These are phyloP conservation scores for Chiloscyllium plagiosum DNA, from an alignment of 2,113 vertebrate genomes.

Conservation along the genomic window DNA sequence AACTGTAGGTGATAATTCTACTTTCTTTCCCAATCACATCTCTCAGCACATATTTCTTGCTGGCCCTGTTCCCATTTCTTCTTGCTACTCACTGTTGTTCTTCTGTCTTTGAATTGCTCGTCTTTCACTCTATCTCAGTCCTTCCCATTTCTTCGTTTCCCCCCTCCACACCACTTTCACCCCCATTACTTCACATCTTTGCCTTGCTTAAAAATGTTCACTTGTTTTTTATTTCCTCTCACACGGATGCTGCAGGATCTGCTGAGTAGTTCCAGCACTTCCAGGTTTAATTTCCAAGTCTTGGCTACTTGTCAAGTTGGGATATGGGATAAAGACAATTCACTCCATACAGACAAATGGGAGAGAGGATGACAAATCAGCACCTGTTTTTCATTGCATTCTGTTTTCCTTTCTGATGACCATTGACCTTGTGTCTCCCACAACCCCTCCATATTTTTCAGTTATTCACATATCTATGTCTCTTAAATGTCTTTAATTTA, in stretches of 20 bases:
- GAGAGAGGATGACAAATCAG: not conserved
- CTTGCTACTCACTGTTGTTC: not conserved
- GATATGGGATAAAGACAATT: not conserved
- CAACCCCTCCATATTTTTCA: not conserved
- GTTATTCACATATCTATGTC: not conserved
- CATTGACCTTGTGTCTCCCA: not conserved
- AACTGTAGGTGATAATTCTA: not conserved
- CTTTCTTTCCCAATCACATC: not conserved
- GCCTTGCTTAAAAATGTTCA: too few species aligned
- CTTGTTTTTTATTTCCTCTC: not conserved
- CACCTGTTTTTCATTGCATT: not conserved
- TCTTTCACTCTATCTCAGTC: too few species aligned
- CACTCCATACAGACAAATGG: not conserved
- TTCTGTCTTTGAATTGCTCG: not conserved
- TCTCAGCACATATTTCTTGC: not conserved
- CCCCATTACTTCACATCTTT: not conserved
- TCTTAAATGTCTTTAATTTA: not conserved
- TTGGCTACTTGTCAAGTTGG: constrained; percentile 1
- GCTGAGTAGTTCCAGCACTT: not conserved
- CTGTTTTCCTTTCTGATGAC: not conserved
- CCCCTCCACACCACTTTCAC: too few species aligned
- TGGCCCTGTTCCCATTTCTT: not conserved
- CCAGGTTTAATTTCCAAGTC: not conserved
- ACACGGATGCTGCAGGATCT: not conserved
- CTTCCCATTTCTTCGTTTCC: not conserved